Percentiles rank a stretch among this genome's conserved stretches.
phyloP scores from a whole-genome alignment of 2,888 invertebrate genomes.

The Tolmerus cingulatus region DNA sequence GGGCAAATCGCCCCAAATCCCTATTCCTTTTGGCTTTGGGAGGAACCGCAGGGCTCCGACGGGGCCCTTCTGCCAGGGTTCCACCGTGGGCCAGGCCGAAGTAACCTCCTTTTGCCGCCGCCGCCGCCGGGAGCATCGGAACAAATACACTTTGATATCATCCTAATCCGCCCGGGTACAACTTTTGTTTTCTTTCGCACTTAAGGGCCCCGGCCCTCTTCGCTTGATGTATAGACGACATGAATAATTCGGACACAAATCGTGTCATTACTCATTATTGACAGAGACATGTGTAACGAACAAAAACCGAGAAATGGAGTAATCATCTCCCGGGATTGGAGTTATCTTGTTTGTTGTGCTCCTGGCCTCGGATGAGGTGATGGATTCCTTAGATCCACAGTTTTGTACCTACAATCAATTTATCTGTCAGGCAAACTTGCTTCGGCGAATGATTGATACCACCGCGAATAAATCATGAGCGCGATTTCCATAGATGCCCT shows the following conservation, averaged over 20 bases:
- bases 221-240: slow-evolving; percentile 44
- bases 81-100: not conserved
- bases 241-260: slow-evolving; percentile 48
- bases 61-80: not conserved
- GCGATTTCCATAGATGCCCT: slow-evolving; percentile 6
- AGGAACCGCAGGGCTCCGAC: not conserved
- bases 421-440: slow-evolving; percentile 35
- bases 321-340: slow-evolving; percentile 44
- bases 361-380: not conserved
- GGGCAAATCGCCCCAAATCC: slow-evolving; percentile 12
- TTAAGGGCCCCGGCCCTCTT: not conserved
- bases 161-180: slow-evolving; percentile 35
- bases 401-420: slow-evolving; percentile 39
- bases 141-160: slow-evolving; percentile 33
- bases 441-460: slow-evolving; percentile 33
- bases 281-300: slow-evolving; percentile 49
- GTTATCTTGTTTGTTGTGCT: slow-evolving; percentile 25
- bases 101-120: not conserved
- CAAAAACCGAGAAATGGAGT: slow-evolving; percentile 46
- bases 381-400: slow-evolving; percentile 31
- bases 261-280: slow-evolving; percentile 49
- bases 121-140: not conserved
- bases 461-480: slow-evolving; percentile 12
- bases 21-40: slow-evolving; percentile 8
- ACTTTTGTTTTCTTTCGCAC: slow-evolving; percentile 43